Base-by-base conservation (phyloP, 2,113 vertebrate species). In the Galeopterus variegatus region DNA sequence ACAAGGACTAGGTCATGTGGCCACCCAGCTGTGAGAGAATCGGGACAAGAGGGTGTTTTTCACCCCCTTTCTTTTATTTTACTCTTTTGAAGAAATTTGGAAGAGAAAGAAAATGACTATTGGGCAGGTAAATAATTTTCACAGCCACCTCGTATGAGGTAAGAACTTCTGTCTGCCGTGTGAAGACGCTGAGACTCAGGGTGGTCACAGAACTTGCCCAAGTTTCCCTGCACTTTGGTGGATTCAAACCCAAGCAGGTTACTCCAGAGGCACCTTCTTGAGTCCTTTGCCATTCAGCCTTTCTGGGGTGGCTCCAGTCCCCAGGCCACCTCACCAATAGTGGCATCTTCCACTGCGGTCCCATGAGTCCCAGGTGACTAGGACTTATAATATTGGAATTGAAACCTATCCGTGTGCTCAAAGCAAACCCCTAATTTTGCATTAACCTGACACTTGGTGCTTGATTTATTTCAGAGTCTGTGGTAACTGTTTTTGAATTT, bases 401-500 rank as follows among this genome's bases (percentile, higher is more conserved):
- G 45, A 76, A 77, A 62, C 12, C 17, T 13, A 2, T 12, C 70
- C 24, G 1, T 3, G 18, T 9, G 24, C 54, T 76, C 72, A 33
- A 18, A 56, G 36, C 24, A 93, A 81, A 89, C 52, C 41, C 41
- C 33, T 17, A 31, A 56, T 41, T 65, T 81, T 79, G 23, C 48
- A 28, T 67, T 72, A 88, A 54, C 97, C 95, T 72, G 67, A 41
- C 41, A 28, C 54, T 64, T 6, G 11, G 41, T 4, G 8, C 83
- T 64, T 85, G 67, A 60, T 73, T 58, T 72, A 72, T 89, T 92
- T 85, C 24, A 72, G 73, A 48, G 3, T 93, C 88, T 86, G 33
- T 62, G 93, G 93, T 60, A 77, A 93, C 77, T 83, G 64, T 75
- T 87, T 90, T 73, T 64, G 31, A 81, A 60, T 58, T 72, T 83